These are phyloP conservation scores for Drosophila sturtevanti DNA, from an alignment of 1,140 invertebrate genomes.

Conservation along the genomic window DNA sequence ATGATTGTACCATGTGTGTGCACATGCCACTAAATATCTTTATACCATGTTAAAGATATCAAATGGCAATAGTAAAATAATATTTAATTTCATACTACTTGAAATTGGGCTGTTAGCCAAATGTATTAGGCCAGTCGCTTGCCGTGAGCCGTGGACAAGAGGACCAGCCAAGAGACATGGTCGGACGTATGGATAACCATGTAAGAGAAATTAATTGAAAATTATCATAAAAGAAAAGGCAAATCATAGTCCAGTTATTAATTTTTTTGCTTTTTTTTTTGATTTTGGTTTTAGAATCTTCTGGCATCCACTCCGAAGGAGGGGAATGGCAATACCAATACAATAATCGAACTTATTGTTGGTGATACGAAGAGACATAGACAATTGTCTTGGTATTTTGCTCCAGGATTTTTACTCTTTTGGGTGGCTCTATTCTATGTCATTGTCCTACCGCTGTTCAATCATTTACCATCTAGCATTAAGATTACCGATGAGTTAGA, in stretches of 20 bases:
- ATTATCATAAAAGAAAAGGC: no score
- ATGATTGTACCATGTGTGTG: not conserved
- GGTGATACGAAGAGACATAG: not conserved
- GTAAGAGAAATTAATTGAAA: not conserved
- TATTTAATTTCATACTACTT: not conserved
- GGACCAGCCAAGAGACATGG: conserved; percentile 3
- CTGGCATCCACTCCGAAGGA: not conserved
- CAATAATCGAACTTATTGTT: not conserved
- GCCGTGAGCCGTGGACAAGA: not conserved
- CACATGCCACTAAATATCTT: conserved; percentile 6
- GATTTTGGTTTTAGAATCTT: not conserved
- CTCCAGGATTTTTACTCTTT: conserved; percentile 55
- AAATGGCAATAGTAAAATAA: not conserved
- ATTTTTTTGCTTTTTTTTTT: not conserved
- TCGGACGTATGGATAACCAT: not conserved
- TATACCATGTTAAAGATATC: conserved; percentile 7
- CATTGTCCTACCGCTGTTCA: conserved; percentile 58
- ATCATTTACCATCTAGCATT: conserved; percentile 50
- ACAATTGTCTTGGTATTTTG: conserved; percentile 48
- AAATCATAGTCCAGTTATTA: not conserved
- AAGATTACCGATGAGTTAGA: conserved; percentile 40
- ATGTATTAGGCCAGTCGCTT: not conserved
- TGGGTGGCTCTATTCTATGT: conserved; percentile 68
- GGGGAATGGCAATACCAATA: not conserved
- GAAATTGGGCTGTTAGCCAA: not conserved